These are phyloP conservation scores for Halictus quadricinctus DNA, from an alignment of 2,888 invertebrate species.

Conservation along the genomic window DNA sequence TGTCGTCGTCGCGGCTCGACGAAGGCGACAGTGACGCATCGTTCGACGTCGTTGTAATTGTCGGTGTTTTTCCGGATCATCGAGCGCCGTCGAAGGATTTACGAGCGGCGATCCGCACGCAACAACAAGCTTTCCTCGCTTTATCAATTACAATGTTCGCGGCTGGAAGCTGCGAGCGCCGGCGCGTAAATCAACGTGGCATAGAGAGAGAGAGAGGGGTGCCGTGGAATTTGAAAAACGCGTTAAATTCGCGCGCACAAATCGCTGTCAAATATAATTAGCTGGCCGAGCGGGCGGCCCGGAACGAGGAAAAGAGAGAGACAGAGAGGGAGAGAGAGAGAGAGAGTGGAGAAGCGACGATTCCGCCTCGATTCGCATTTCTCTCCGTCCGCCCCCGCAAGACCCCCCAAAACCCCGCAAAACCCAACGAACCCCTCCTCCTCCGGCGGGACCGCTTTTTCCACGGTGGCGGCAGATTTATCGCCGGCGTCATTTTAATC, in stretches of 20 bases:
- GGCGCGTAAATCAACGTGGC: slow-evolving; percentile 50
- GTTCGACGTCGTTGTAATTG: slow-evolving; percentile 43
- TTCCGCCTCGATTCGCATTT: slow-evolving; percentile 27
- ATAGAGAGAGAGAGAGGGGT: background rate
- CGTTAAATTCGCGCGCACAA: slow-evolving; percentile 47
- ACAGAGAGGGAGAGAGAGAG: background rate
- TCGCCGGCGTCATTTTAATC: slow-evolving; percentile 60
- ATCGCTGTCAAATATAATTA: slow-evolving; percentile 62
- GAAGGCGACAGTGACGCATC: slow-evolving; percentile 35
- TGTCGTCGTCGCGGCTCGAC: slow-evolving; percentile 29
- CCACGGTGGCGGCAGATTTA: slow-evolving; percentile 41
- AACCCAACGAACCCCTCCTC: background rate
- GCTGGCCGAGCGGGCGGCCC: slow-evolving; percentile 21
- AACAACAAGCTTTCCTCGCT: slow-evolving; percentile 55
- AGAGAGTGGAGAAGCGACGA: background rate
- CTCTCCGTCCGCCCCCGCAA: background rate
- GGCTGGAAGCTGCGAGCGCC: slow-evolving; percentile 1
- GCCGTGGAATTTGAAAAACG: slow-evolving; percentile 52
- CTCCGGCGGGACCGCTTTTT: background rate
- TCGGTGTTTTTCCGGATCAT: slow-evolving; percentile 58
- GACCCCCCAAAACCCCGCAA: background rate
- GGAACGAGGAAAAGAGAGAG: background rate
- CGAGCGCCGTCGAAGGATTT: slow-evolving; percentile 43
- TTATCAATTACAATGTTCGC: slow-evolving; percentile 56
- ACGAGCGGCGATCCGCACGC: slow-evolving; percentile 27